A percentile compares a stretch with the other conserved stretches of the same genome.
Conservation (phyloP, 2,113 vertebrate genomes). For the Anthoscopus minutus region DNA sequence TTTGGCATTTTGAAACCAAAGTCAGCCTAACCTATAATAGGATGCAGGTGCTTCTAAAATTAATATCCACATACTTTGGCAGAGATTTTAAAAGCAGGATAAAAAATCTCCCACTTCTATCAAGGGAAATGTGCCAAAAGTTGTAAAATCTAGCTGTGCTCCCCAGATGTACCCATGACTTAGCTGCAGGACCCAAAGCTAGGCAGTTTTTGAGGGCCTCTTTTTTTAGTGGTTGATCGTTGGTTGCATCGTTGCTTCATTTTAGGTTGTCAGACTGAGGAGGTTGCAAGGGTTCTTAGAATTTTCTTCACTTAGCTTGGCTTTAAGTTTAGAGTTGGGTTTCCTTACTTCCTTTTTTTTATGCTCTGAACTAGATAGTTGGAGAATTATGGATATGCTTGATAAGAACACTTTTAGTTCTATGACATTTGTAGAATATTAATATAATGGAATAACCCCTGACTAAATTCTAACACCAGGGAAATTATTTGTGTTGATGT, state of each 20-base stretch:
- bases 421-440: background rate
- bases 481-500: conserved; percentile 34
- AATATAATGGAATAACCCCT: conserved; percentile 5
- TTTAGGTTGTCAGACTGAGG: background rate
- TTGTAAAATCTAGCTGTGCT: background rate
- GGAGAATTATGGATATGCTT: background rate
- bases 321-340: background rate
- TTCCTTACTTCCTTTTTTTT: background rate
- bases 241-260: background rate
- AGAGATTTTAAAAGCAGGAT: background rate
- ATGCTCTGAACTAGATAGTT: background rate
- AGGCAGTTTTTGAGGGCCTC: background rate
- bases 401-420: background rate
- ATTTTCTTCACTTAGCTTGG: background rate
- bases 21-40: background rate
- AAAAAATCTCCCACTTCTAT: background rate
- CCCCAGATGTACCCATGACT: background rate
- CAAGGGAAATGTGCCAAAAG: background rate
- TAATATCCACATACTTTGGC: background rate
- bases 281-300: background rate
- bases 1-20: background rate
- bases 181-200: background rate
- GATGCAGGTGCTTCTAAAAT: background rate
- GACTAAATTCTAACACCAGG: conserved; percentile 29
- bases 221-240: background rate